A percentile compares a stretch with the other conserved stretches of the same genome.
Evolutionary conservation across 1,140 invertebrate species (phyloP).

Genomic region (Leptinotarsa undecemlineata): DNA sequence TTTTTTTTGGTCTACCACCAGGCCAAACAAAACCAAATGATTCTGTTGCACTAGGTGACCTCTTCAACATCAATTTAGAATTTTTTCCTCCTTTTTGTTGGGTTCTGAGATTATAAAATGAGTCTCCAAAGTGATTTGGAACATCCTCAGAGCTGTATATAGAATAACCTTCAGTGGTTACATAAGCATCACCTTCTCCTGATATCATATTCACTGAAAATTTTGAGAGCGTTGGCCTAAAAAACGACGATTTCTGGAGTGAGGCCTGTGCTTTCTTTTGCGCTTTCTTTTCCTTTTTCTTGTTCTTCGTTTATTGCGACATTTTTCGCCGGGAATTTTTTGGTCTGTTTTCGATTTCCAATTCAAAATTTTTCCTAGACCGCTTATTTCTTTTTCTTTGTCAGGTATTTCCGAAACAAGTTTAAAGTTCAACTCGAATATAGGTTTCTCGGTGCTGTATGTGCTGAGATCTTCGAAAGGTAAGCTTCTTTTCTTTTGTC

Average conservation of each 20-base stretch:
- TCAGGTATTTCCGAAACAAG: not conserved
- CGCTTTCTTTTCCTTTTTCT: conserved; percentile 7
- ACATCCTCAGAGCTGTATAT: too few relatives aligned
- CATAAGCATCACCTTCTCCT: not conserved
- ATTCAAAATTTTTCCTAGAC: conserved; percentile 2
- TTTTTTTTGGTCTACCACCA: not conserved
- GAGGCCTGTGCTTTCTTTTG: not conserved
- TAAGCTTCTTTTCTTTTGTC: not conserved
- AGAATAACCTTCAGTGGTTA: too few relatives aligned
- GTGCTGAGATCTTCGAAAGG: not conserved
- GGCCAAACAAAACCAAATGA: not conserved
- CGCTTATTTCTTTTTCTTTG: not conserved
- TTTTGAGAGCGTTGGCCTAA: conserved; percentile 29
- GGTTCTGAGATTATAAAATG: not conserved
- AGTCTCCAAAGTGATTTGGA: not conserved
- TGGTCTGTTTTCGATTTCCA: not conserved
- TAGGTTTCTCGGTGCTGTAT: not conserved
- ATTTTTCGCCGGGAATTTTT: not conserved
- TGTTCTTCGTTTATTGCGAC: not conserved
- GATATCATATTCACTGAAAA: conserved; percentile 14
- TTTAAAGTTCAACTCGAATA: conserved; percentile 11
- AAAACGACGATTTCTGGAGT: conserved; percentile 19
- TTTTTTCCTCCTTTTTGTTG: not conserved
- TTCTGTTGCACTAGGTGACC: not conserved
- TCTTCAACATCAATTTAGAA: not conserved